Evolutionary conservation across 2,113 vertebrate species (phyloP), one percentile per base, ranked within the genome.

Genomic region (Colinus virginianus): DNA sequence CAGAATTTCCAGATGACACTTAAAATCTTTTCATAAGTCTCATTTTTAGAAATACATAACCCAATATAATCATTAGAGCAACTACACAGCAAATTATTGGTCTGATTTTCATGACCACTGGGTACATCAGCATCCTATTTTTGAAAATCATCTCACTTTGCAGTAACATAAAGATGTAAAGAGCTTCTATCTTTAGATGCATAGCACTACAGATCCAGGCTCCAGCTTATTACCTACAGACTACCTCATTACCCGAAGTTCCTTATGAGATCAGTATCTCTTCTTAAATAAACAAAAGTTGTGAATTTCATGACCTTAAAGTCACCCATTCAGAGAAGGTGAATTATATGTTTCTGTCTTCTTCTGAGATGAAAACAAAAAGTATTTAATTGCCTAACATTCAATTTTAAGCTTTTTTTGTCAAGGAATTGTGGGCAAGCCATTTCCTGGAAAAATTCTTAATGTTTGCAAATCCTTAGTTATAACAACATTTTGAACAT

Each of bases 71-170:
- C n/a, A 77, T 72, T 49, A 66, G 38, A 88, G n/a, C 6, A 86
- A 36, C 8, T 66, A 72, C 76, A 11, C 48, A 6, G 13, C 25
- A 78, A 77, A 67, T 45, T 58, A 72, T n/a, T 84, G 74, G 25
- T 72, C 43, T 72, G 66, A 69, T 78, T 89, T 92, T 64, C 20
- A 43, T 53, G 53, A 84, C 17, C 36, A 62, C 58, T 53, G n/a
- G 40, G 20, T 68, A 61, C 61, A 67, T 38, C 72, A 84, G 28
- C 8, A 19, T 86, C 42, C 51, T 78, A 32, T 51, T 93, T 90
- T 92, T 93, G 26, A 90, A 81, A 76, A 86, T 61, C 10, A 30
- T 78, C 25, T 87, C 46, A 84, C 10, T 76, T 51, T 80, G 16
- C 18, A 75, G 58, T 79, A 75, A 89, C 76, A 84, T 88, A 55